Evolutionary conservation across 1,140 invertebrate genomes (phyloP), one percentile per base, ranked within the genome.

Genomic region (Maniola jurtina): DNA sequence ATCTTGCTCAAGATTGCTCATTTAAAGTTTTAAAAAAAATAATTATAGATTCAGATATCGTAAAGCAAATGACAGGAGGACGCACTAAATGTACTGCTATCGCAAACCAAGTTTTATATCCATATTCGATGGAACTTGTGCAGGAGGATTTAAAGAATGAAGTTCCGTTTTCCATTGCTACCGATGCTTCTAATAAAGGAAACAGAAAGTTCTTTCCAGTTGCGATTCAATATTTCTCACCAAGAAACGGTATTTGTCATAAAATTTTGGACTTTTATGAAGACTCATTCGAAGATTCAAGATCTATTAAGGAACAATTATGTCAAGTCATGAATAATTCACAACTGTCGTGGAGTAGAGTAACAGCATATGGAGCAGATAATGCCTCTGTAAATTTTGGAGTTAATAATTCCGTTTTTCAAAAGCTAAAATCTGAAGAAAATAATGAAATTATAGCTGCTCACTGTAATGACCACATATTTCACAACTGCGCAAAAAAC

Each of bases 351-450:
- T 36, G 34, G 15, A 45, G 61, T 56, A 14, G 56, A 57, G 57
- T 57, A 16, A 57, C 62, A 64, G 54, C 62, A 57, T 64, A 64
- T 64, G 57, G 54, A 57, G 55, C 55, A 40, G 62, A 64, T 33
- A 56, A 56, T 58, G 62, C 55, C 57, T 40, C 62, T 42, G 61
- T 57, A 40, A 64, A 64, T 64, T 48, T 48, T 64, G 62, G 61
- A 55, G 56, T 56, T 45, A 64, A 64, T 64, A 55, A 59, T 59
- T 66, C 64, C 52, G 56, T 59, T 65, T 65, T 59, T 56, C 64
- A 65, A 59, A 59, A 65, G 55, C 63, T 64, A 50, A 64, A 64
- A 64, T 58, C 63, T 64, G 56, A 34, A 64, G 25, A 25, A 25
- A 64, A 58, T 42, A 38, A 42, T 16, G 58, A 64, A 64, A 64